Evolutionary conservation across 2,797 vertebrate genomes (phyloP), one percentile per base, ranked within the genome.

Genomic region (Lophius americanus): DNA sequence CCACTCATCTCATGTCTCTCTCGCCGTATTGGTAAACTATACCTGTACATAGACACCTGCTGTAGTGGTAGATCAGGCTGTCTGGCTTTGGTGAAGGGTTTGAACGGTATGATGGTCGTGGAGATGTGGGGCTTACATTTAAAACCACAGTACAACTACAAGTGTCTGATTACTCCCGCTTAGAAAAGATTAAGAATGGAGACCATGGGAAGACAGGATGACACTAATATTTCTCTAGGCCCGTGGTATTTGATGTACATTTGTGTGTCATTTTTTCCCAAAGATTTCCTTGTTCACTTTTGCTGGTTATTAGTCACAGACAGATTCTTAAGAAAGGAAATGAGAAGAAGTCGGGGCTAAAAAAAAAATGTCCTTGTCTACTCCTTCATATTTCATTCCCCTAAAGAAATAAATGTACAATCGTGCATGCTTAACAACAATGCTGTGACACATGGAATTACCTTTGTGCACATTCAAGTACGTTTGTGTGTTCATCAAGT

Each of bases 21-120:
- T 73, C 55, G 70, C 64, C 43, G 68, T 70, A 61, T 67, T 38
- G 71, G 73, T 83, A 80, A 84, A 89, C 67, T 68, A 47, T 85
- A 77, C 89, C 81, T 82, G 54, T 38, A 41, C 83, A 52, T 83
- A 70, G 73, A 85, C 91, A 93, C 91, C 89, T 92, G 89, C 90
- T 91, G 82, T 68, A 73, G 67, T 64, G 53, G 62, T 75, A 81
- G 72, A 63, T 64, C 62, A 64, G 51, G 38, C 56, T 63, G 71
- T 76, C 64, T 65, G 60, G 52, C 53, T 49, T 38, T 52, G 33
- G 38, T 39, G 53, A 41, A 46, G 41, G 49, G 56, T 44, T 7
- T 12, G 35, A 52, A 41, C 51, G 50, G 14, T 9, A 62, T 12
- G 51, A 42, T 9, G 37, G 41, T 60, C 49, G 46, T 8, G 48